Evolutionary conservation across 2,797 vertebrate species (phyloP), one percentile per base, ranked within the genome.

Genomic region (Pterois miles): DNA sequence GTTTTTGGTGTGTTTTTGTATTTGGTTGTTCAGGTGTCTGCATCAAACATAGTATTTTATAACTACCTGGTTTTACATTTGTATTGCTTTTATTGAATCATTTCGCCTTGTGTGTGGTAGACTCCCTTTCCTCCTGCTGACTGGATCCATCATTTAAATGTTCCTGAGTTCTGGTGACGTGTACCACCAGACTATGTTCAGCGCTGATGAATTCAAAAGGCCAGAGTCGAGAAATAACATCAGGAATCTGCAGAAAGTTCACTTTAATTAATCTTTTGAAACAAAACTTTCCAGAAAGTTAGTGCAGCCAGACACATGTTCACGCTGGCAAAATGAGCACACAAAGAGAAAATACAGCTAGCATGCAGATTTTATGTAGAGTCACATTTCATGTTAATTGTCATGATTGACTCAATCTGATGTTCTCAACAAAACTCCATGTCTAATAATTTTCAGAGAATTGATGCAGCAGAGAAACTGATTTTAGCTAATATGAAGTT

Each of bases 211-310:
- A 78, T 71, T 81, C 56, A 68, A 72, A 83, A 76, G 50, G 64
- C 59, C 67, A 54, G 62, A 82, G 68, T 74, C 34, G n/a, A 36
- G 57, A 71, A 66, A 65, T 29, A 82, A 79, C 63, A 69, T 58
- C 56, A 58, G 10, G 38, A 76, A 60, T 62, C 73, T 46, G 57
- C 33, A 58, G 46, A 48, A 78, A 75, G 64, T 62, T 77, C 33
- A 52, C 4, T 78, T 81, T 80, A 80, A 81, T 83, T 81, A 80
- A 82, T 82, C 88, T 78, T 27, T 23, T 38, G 76, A 66, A 82
- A 79, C 52, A n/a, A 68, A 87, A 70, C 65, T 76, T 84, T 60
- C 10, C 14, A 18, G 23, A 62, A 74, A 80, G 70, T 46, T 59
- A 43, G 31, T 27, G 38, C 13, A 71, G 29, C 4, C 6, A 9